Conservation (phyloP, 2,888 invertebrate genomes). For the Harpagoxenus sublaevis region DNA sequence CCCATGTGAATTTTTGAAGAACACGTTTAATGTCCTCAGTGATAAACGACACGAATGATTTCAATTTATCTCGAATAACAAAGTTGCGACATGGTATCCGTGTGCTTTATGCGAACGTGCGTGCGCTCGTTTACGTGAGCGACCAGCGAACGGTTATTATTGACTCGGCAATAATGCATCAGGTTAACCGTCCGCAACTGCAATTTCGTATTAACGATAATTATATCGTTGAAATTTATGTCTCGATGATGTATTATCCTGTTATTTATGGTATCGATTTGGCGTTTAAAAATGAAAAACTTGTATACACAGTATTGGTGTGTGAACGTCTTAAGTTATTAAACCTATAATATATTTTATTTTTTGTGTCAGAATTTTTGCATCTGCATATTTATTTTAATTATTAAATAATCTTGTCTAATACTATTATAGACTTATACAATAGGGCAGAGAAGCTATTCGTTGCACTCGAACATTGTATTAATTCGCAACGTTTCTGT, state of each 20-base stretch:
- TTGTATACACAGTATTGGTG: neutral
- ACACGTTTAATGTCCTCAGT: neutral
- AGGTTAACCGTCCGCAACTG: neutral
- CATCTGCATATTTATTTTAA: neutral
- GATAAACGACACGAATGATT: conserved; percentile 27
- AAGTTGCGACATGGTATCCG: conserved; percentile 20
- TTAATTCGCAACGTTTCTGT: neutral
- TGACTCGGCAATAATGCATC: conserved; percentile 43
- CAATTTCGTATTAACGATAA: conserved; percentile 51
- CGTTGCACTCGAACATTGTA: neutral
- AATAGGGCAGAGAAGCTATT: neutral
- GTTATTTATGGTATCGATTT: conserved; percentile 49
- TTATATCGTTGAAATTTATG: conserved; percentile 54
- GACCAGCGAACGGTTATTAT: conserved; percentile 38
- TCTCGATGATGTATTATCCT: conserved; percentile 29
- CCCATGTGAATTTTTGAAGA: neutral
- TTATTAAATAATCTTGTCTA: neutral
- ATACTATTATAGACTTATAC: neutral
- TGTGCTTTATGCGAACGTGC: conserved; percentile 14
- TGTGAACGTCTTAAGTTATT: conserved; percentile 11
- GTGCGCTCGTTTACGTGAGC: conserved; percentile 48
- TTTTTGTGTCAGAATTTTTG: neutral
- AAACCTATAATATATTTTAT: neutral
- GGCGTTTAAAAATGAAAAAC: conserved; percentile 16
- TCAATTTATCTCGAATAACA: conserved; percentile 20